Percentiles rank a stretch among this genome's conserved stretches.
These are phyloP conservation scores for Lophius americanus DNA, from an alignment of 2,797 vertebrate genomes.

Conservation along the genomic window DNA sequence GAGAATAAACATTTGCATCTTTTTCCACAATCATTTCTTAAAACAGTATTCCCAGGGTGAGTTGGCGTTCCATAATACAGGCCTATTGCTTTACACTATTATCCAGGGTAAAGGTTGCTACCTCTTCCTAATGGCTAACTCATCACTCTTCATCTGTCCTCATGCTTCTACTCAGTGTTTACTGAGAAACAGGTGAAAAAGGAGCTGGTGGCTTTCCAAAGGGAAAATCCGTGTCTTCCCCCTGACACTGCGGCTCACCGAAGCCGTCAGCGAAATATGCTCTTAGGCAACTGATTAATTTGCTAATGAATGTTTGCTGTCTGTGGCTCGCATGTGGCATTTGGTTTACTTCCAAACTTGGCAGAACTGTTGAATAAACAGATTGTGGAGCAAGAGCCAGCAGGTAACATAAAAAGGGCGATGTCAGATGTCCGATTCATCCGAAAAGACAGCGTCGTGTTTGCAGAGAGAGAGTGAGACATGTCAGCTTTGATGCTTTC, in stretches of 20 bases:
- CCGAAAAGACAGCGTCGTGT: conserved; percentile 29
- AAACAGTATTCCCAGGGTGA: conserved; percentile 57
- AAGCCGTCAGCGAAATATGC: conserved; percentile 57
- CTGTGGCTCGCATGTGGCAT: conserved; percentile 58
- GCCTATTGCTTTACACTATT: conserved; percentile 64
- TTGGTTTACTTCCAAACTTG: conserved; percentile 68
- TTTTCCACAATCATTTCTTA: conserved; percentile 59
- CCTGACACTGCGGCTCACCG: conserved; percentile 37
- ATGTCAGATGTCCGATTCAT: conserved; percentile 31
- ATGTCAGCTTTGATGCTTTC: conserved; percentile 24
- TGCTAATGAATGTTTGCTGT: conserved; percentile 68
- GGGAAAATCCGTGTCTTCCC: conserved; percentile 46
- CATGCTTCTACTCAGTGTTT: conserved; percentile 46
- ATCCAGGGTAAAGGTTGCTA: conserved; percentile 47
- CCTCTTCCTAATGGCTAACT: conserved; percentile 36
- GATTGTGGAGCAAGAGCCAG: conserved; percentile 56
- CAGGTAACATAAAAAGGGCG: conserved; percentile 62
- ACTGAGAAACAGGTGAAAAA: conserved; percentile 65
- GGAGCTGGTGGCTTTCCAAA: conserved; percentile 55
- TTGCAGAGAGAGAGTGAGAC: conserved; percentile 29
- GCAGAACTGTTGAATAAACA: conserved; percentile 62
- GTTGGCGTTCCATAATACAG: conserved; percentile 57
- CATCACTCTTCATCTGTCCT: conserved; percentile 48
- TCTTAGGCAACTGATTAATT: conserved; percentile 64
- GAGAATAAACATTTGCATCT: conserved; percentile 73